Percentiles rank a stretch among this genome's conserved stretches.
These are phyloP conservation scores for Hydrozoanthus gracilis DNA, from an alignment of 92 coral and sea anemone genomes.

Conservation along the genomic window DNA sequence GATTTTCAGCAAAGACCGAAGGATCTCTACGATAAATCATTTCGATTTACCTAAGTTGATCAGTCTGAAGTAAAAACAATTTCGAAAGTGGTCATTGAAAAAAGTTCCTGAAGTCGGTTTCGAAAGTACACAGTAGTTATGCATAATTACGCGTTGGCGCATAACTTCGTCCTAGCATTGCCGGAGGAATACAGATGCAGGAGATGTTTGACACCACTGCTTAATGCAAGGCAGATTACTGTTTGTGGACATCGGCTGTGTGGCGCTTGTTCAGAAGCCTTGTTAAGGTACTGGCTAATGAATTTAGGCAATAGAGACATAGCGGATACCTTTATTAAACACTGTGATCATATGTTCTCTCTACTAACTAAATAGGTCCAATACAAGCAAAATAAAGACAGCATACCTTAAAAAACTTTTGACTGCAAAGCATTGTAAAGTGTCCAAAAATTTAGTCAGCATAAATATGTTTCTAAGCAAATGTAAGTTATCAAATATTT, in stretches of 20 bases:
- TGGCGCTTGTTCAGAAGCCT: background rate
- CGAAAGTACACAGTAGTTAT: background rate
- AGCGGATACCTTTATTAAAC: too few relatives aligned
- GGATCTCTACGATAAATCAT: too few relatives aligned
- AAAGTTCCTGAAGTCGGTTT: background rate
- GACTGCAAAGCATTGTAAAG: too few relatives aligned
- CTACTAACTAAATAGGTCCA: too few relatives aligned
- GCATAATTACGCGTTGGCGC: background rate
- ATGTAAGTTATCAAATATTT: too few relatives aligned
- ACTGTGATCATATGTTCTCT: too few relatives aligned
- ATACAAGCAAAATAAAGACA: too few relatives aligned
- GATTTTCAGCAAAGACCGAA: background rate
- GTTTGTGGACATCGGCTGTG: constrained; percentile 1
- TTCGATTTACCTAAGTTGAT: background rate
- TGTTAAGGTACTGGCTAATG: background rate
- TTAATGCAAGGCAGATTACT: background rate
- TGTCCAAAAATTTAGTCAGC: too few relatives aligned
- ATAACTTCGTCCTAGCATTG: background rate
- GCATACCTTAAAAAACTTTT: too few relatives aligned
- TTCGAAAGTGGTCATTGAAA: background rate
- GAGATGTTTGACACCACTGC: background rate
- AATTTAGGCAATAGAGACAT: too few relatives aligned
- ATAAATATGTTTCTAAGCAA: too few relatives aligned
- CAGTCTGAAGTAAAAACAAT: background rate
- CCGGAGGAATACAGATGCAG: background rate